Conservation (phyloP, 2,888 invertebrate genomes). For the Caenorhabditis afra region DNA sequence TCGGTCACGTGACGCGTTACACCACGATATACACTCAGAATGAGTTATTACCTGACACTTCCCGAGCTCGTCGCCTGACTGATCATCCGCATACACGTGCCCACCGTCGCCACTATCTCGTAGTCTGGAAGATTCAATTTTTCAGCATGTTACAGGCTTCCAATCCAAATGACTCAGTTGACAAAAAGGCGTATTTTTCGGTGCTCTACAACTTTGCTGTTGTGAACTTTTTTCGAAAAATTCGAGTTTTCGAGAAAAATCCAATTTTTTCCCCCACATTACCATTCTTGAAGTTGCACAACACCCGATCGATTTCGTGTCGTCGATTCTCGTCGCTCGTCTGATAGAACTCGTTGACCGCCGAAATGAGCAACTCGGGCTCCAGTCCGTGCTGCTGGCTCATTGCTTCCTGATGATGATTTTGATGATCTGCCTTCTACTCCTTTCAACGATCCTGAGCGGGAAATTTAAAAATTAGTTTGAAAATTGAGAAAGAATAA, state of each 20-base stretch:
- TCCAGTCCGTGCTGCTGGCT: neutral
- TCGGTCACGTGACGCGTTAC: no score
- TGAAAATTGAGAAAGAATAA: no score
- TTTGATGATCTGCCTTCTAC: conserved; percentile 13
- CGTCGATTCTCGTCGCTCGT: conserved; percentile 59
- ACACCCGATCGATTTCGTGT: conserved; percentile 54
- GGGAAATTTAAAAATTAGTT: no score
- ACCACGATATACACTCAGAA: no score
- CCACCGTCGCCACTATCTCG: conserved; percentile 48
- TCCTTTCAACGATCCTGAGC: neutral
- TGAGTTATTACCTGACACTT: conserved; percentile 51
- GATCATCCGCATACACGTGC: conserved; percentile 63
- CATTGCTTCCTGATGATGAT: no score
- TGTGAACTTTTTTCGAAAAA: no score
- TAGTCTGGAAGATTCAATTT: conserved; percentile 28
- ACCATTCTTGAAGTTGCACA: conserved; percentile 66
- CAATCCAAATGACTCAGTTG: no score
- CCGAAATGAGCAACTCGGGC: conserved; percentile 26
- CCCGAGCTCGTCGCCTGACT: conserved; percentile 40
- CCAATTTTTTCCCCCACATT: neutral
- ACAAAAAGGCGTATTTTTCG: no score
- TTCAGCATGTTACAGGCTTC: no score
- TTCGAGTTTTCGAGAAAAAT: no score
- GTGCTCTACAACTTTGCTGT: no score
- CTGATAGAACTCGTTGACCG: conserved; percentile 69